Percentiles rank a stretch among this genome's conserved stretches.
Evolutionary conservation across 1,140 invertebrate species (phyloP).

Genomic region (Grapholita molesta): DNA sequence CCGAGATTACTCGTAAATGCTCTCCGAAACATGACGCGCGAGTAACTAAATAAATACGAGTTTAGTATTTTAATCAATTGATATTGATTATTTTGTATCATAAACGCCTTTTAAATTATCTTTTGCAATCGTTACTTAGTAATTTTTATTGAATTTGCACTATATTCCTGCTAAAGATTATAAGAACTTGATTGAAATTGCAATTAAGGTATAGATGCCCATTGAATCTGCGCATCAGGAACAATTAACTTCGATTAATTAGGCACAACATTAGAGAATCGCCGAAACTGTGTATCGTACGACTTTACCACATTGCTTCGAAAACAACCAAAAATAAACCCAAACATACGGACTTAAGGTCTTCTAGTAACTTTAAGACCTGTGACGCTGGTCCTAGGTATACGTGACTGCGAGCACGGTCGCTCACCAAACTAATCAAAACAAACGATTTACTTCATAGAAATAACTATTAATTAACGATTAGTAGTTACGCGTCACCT

Average conservation of each 20-base stretch:
- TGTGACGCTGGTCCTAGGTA: background rate
- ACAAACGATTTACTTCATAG: constrained; percentile 37
- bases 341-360: background rate
- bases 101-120: too few relatives aligned
- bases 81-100: too few relatives aligned
- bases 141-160: background rate
- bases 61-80: too few relatives aligned
- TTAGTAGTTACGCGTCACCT: constrained; percentile 20
- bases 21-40: too few relatives aligned
- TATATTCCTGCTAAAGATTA: background rate
- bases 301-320: background rate
- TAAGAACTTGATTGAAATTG: background rate
- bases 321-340: background rate
- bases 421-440: constrained; percentile 22
- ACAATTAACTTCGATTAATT: background rate
- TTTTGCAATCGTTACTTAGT: too few relatives aligned
- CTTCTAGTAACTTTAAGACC: background rate
- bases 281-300: background rate
- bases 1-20: too few relatives aligned
- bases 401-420: constrained; percentile 33
- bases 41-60: too few relatives aligned
- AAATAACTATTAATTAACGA: constrained; percentile 31
- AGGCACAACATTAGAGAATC: background rate
- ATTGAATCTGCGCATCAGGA: background rate
- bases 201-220: background rate